Base-by-base conservation (phyloP, 1,140 invertebrate genomes). In the Campoletis sonorensis region DNA sequence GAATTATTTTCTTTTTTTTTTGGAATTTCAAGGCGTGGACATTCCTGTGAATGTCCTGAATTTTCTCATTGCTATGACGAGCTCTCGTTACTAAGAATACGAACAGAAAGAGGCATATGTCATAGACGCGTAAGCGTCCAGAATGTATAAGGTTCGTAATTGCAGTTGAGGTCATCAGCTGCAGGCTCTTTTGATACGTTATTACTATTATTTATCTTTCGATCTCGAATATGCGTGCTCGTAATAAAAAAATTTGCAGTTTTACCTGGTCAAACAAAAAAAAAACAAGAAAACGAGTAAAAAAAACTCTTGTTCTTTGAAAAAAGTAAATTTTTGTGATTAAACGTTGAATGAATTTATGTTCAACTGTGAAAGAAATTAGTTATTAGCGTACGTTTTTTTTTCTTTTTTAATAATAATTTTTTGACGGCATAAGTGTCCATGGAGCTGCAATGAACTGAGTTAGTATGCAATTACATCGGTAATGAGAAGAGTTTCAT, bases 61-160 rank as follows among this genome's bases (percentile, higher is more conserved):
- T 13, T 71, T 40, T n/a, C 68, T 71, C 21, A 40, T 33, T 71
- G 27, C 18, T 37, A 40, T 71, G 71, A 73, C 71, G 71, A 73
- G 40, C n/a, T 51, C 54, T 18, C 8, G 37, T 49, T 73, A 73
- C 71, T 33, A 3, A 27, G 71, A 73, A 73, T 26, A 49, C 27
- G 18, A 21, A n/a, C 40, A 11, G 71, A 73, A 73, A 45, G 37
- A 16, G 71, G 23, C 21, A 23, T 73, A 73, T 73, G 71, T 73
- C 71, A 73, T 73, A 37, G n/a, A 49, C 71, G 71, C 71, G 71
- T 73, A 73, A 73, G 71, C 71, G 40, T 33, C 40, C 45, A 33
- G 71, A 73, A 73, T 73, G 33, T 71, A 49, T n/a, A 73, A 73
- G 71, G 71, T 51, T 49, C 71, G 21, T 71, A 27, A 37, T 21